phyloP scores from a whole-genome alignment of 2,797 vertebrate genomes.

The Cottoperca gobio region DNA sequence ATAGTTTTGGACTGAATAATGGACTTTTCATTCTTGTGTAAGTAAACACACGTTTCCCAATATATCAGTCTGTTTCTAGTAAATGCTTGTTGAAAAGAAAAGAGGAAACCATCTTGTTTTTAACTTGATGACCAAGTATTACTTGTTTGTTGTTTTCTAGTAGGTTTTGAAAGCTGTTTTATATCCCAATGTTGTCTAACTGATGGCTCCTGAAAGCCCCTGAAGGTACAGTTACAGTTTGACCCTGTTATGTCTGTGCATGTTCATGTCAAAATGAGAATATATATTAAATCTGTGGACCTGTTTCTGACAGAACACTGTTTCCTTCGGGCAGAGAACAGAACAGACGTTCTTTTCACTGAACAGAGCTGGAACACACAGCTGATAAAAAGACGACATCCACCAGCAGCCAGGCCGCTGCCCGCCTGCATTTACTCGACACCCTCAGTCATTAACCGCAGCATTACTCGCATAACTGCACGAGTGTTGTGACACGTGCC shows the following conservation, averaged over 20 bases:
- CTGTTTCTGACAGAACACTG: conserved; percentile 57
- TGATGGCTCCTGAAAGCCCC: background rate
- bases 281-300: conserved; percentile 42
- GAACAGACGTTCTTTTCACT: conserved; percentile 64
- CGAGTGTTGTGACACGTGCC: conserved; percentile 23
- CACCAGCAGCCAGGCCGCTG: conserved; percentile 19
- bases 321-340: conserved; percentile 67
- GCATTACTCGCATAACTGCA: conserved; percentile 43
- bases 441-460: conserved; percentile 49
- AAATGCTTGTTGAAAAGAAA: background rate
- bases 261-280: conserved; percentile 19
- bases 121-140: background rate
- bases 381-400: conserved; percentile 67
- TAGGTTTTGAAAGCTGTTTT: background rate
- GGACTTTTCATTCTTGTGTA: background rate
- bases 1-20: too few relatives aligned
- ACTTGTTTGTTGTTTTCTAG: background rate
- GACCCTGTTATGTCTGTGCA: background rate
- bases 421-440: conserved; percentile 34
- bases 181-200: background rate
- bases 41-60: background rate
- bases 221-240: background rate
- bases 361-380: conserved; percentile 49
- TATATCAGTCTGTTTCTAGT: background rate
- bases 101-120: background rate